Evolutionary conservation across 2,113 vertebrate genomes (phyloP), one percentile per base, ranked within the genome.

Genomic region (Dicentrarchus labrax): DNA sequence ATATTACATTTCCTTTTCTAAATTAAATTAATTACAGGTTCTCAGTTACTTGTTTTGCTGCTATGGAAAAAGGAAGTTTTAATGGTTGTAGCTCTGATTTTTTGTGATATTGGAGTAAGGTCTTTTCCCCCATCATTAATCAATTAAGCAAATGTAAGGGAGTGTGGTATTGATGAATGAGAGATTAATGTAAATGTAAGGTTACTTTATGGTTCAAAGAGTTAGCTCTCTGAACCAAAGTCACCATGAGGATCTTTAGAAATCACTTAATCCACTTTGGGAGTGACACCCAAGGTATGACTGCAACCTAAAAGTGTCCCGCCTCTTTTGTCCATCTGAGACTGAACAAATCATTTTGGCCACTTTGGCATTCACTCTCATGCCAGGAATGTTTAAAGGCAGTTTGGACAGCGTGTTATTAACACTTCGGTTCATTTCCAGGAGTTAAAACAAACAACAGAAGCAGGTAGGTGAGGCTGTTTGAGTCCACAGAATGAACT

Each of bases 381-480:
- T 17, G 4, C 8, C 60, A 54, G 62, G 61, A 73, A 51, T 13
- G 68, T 75, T 47, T 38, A 21, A 73, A 67, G 50, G 39, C 67
- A 45, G 66, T 47, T 61, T 54, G 87, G 68, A 56, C 36, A 5
- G 13, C 6, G 24, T 24, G 22, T 16, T 24, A 36, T 17, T 57
- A 72, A 76, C 72, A 73, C 79, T 12, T 66, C 4, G 45, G 4
- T 54, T 64, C 60, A 19, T 50, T 36, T 82, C 70, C 56, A 61
- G 61, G 71, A 80, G 22, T 51, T 65, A 16, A 16, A 64, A 77
- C 51, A 76, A 69, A 22, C 56, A 83, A 15, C 83, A 78, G 41
- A 69, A 75, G 45, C 85, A 91, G 94, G 94, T 93, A 86, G 83
- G 94, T 91, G 78, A 78, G 78, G 78, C 59, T 43, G 50, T 81